These are phyloP conservation scores for Cryptus armator DNA, from an alignment of 2,888 invertebrate genomes.

Conservation along the genomic window DNA sequence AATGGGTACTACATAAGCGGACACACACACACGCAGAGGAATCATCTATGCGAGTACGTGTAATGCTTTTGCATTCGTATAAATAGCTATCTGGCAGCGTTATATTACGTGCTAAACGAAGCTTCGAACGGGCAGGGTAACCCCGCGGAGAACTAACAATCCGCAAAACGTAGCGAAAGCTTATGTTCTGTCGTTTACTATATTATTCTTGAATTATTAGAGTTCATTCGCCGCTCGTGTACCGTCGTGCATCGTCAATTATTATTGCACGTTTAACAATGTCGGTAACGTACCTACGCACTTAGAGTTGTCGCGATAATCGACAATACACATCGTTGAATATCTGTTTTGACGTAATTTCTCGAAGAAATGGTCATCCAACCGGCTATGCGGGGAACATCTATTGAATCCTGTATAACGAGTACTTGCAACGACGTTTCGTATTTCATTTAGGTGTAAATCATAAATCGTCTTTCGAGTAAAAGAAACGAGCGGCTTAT, in stretches of 20 bases:
- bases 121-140: constrained; percentile 64
- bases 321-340: not conserved
- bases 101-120: constrained; percentile 78
- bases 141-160: constrained; percentile 62
- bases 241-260: not conserved
- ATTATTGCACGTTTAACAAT: not conserved
- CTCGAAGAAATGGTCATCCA: too few relatives aligned
- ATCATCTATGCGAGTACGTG: constrained; percentile 39
- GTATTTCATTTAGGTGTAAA: too few relatives aligned
- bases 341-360: not conserved
- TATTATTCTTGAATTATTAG: constrained; percentile 53
- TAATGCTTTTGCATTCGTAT: constrained; percentile 70
- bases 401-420: too few relatives aligned
- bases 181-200: constrained; percentile 28
- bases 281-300: not conserved
- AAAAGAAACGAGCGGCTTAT: too few relatives aligned
- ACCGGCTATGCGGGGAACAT: too few relatives aligned
- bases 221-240: constrained; percentile 29
- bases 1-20: constrained; percentile 12
- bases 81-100: constrained; percentile 75
- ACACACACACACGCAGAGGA: constrained; percentile 9
- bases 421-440: too few relatives aligned
- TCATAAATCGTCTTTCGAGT: too few relatives aligned
- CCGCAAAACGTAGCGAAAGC: constrained; percentile 66
- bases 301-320: too few relatives aligned